These are phyloP conservation scores for Prunella himalayana DNA, from an alignment of 2,113 vertebrate species.

Conservation along the genomic window DNA sequence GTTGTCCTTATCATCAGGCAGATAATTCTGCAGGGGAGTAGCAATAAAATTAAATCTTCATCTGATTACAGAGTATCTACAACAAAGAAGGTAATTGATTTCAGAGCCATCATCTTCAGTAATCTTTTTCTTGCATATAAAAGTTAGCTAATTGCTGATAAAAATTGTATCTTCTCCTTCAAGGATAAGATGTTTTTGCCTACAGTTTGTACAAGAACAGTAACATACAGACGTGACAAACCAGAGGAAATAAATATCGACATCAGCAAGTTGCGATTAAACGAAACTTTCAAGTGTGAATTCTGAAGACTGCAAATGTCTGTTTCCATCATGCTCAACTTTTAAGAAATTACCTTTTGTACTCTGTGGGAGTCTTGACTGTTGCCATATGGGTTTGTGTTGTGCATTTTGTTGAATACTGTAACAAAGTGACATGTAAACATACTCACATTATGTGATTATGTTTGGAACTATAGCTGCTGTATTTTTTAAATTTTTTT, in stretches of 20 bases:
- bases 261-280: constrained; percentile 84
- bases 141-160: constrained; percentile 33
- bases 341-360: constrained; percentile 1
- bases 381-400: constrained; percentile 15
- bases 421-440: constrained; percentile 54
- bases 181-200: constrained; percentile 84
- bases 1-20: constrained; percentile 85
- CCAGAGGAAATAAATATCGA: constrained; percentile 89
- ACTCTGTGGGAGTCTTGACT: constrained; percentile 43
- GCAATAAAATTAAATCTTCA: constrained; percentile 71
- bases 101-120: constrained; percentile 10
- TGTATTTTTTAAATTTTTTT: constrained; percentile 46
- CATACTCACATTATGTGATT: constrained; percentile 56
- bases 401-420: constrained; percentile 28
- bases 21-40: constrained; percentile 78
- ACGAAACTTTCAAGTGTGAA: constrained; percentile 81
- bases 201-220: constrained; percentile 87
- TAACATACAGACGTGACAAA: constrained; percentile 88
- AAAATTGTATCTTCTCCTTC: constrained; percentile 66
- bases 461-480: constrained; percentile 71
- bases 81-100: constrained; percentile 83
- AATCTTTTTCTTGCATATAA: not conserved
- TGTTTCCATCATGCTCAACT: constrained; percentile 23
- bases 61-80: constrained; percentile 75
- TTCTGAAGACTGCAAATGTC: constrained; percentile 68